Conservation (phyloP, 2,113 vertebrate genomes). For the Perca schrenkii region DNA sequence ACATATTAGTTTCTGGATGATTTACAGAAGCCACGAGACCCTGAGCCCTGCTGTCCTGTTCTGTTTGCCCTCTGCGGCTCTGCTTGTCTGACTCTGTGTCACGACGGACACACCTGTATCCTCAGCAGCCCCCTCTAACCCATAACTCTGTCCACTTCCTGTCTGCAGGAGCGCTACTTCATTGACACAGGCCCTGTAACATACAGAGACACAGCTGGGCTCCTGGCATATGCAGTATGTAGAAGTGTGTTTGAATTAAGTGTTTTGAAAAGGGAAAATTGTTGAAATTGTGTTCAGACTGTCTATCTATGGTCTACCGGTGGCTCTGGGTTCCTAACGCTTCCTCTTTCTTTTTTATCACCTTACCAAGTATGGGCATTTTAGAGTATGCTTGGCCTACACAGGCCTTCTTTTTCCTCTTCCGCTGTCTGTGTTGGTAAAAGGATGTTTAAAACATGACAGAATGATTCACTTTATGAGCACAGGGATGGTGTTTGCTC, state of each 20-base stretch:
- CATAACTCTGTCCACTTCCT: conserved; percentile 52
- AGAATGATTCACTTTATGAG: conserved; percentile 33
- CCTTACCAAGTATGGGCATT: not conserved
- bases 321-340: not conserved
- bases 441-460: conserved; percentile 31
- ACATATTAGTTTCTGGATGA: conserved; percentile 61
- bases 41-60: conserved; percentile 51
- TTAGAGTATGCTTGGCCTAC: not conserved
- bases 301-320: not conserved
- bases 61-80: conserved; percentile 34
- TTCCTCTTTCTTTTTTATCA: not conserved
- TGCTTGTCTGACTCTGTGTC: conserved; percentile 67
- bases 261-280: not conserved
- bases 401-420: not conserved
- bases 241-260: not conserved
- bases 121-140: conserved; percentile 29
- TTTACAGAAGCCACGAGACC: conserved; percentile 57
- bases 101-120: conserved; percentile 87
- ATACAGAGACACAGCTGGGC: not conserved
- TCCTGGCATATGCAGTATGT: not conserved
- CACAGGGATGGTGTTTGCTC: conserved; percentile 41
- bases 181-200: conserved; percentile 11
- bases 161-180: conserved; percentile 2
- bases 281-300: not conserved
- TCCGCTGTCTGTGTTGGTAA: not conserved